Base-by-base conservation (phyloP, 2,797 vertebrate genomes). In the Antennarius maculatus region DNA sequence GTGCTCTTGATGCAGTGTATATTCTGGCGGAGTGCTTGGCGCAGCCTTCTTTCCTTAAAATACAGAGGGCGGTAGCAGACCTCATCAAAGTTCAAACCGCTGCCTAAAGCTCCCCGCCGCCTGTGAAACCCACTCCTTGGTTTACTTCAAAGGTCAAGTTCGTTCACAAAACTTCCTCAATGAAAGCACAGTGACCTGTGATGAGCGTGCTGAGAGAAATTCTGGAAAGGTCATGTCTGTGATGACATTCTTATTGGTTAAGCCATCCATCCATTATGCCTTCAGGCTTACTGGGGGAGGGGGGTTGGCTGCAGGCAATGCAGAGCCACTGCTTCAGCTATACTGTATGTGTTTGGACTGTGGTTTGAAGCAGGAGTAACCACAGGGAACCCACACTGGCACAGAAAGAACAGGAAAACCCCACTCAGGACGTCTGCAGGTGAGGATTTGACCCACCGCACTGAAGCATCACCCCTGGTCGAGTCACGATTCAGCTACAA, bases 11-110 rank as follows among this genome's bases (percentile, higher is more conserved):
- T 70, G 71, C 18, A 69, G 66, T 53, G 60, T 56, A 66, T 66
- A 64, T 37, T 61, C 51, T 53, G 62, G 60, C 70, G 50, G 71
- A 64, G 68, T 61, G 10, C 61, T 79, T 73, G 64, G 75, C 66
- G 71, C 50, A 17, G 42, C 34, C 39, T 54, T 51, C 60, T 75
- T 45, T 52, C 1, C 27, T 75, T 62, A 63, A 84, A 86, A 82
- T 59, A 83, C 74, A 76, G 67, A 73, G 67, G 62, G 76, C 69
- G 76, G 62, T 34, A 78, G 67, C 61, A 82, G 82, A 85, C 85
- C 74, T 85, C 79, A 84, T 85, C 86, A 89, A 86, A 87, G 85
- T 69, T 42, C 1, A 6, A 34, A 63, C 79, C 64, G 59, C 76
- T 76, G 74, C 84, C 85, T 79, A 66, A 79, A 81, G 72, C 76